Base-by-base conservation (phyloP, 2,113 vertebrate genomes). In the Plecotus auritus region DNA sequence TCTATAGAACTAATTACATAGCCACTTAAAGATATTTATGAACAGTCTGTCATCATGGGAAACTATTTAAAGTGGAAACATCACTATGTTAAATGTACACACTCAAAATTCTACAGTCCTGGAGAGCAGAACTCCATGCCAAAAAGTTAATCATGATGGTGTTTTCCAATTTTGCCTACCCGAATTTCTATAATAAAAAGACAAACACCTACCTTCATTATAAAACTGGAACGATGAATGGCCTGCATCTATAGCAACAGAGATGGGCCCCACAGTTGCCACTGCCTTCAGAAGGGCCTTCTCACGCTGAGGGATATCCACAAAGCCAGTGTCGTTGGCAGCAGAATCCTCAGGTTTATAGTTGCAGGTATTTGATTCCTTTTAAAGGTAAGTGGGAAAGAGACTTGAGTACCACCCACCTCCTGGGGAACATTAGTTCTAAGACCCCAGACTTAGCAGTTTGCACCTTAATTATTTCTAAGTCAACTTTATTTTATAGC, bases 181-280 rank as follows among this genome's bases (percentile, higher is more conserved):
- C 70, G 28, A 66, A 89, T 80, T 86, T 74, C 30, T 28, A 12
- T 17, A 87, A 83, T n/a, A 59, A 37, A 42, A 73, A 51, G 86
- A 74, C 13, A 95, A 94, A 86, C 37, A 30, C 97, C 82, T 91
- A 99, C 99, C 99, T 67, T 98, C 98, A 8, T 99, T 98, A 97
- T 99, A 99, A 78, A 99, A 99, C 98, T 99, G 99, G 98, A 99
- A 99, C 0, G 99, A 99, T 28, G 97, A 69, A 45, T 99, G 99
- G 5, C 99, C 98, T 17, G 99, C 99, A 82, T 99, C 99, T 78
- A 99, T 99, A 86, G 99, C 99, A 1, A 99, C 99, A 67, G 99
- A 99, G 30, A 99, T 98, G 0, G 99, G 99, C 4, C 99, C 99
- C 78, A 99, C 97, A 9, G 98, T 30, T 6, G 99, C 99, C 84